Conservation (phyloP, 2,888 invertebrate species). For the Trimorus sp. region DNA sequence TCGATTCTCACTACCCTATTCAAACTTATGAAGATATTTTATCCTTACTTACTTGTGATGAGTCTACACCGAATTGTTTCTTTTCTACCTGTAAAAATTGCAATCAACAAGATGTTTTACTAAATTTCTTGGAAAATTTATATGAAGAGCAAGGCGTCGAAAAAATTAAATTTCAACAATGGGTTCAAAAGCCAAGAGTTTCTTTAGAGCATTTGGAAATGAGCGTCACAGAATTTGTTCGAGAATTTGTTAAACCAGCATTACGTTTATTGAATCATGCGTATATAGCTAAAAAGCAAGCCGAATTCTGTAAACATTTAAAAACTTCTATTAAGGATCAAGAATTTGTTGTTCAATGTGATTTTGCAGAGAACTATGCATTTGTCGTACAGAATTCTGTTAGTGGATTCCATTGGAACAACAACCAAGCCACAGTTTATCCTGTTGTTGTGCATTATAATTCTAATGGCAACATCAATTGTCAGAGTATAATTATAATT, state of each 20-base stretch:
- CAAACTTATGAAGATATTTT: slow-evolving; percentile 27
- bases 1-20: slow-evolving; percentile 14
- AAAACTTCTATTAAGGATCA: slow-evolving; percentile 3
- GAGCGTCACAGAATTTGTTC: background rate
- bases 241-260: background rate
- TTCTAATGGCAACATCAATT: too few species aligned
- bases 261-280: slow-evolving; percentile 16
- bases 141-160: slow-evolving; percentile 16
- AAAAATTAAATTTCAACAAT: slow-evolving; percentile 33
- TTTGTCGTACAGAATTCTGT: too few species aligned
- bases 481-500: slow-evolving; percentile 26
- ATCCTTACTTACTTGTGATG: slow-evolving; percentile 24
- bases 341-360: slow-evolving; percentile 35
- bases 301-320: slow-evolving; percentile 15
- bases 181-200: slow-evolving; percentile 22
- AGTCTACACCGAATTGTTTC: slow-evolving; percentile 16
- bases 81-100: slow-evolving; percentile 6
- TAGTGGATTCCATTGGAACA: too few species aligned
- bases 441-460: too few species aligned
- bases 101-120: background rate
- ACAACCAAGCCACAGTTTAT: too few species aligned
- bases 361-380: too few species aligned
- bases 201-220: slow-evolving; percentile 17
- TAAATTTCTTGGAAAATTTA: background rate
- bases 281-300: slow-evolving; percentile 28